phyloP scores from a whole-genome alignment of 1,140 invertebrate genomes.

The Drosophila tani region DNA sequence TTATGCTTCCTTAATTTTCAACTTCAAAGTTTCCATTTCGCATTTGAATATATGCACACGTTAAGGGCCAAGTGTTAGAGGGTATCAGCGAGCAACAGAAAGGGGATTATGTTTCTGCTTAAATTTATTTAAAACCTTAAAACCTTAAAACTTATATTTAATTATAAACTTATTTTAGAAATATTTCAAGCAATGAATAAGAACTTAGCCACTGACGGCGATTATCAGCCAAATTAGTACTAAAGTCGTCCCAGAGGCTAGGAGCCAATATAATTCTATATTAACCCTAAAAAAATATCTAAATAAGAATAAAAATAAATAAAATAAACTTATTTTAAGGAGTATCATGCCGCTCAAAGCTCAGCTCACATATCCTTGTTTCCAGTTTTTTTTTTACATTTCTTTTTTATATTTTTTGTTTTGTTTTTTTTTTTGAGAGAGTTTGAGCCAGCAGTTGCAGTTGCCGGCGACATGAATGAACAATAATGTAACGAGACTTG shows the following conservation, averaged over 20 bases:
- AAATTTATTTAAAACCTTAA: no score
- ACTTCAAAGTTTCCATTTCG: conserved; percentile 39
- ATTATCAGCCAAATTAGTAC: no score
- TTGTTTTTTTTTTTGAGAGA: neutral
- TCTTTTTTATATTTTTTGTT: neutral
- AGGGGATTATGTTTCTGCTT: neutral
- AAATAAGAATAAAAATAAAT: no score
- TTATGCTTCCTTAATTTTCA: conserved; percentile 37
- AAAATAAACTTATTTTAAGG: neutral
- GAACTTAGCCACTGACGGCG: no score
- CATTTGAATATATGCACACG: conserved; percentile 30
- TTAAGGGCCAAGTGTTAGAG: conserved; percentile 11
- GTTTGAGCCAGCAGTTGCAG: conserved; percentile 40
- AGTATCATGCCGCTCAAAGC: neutral
- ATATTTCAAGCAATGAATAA: no score
- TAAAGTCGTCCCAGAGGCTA: no score
- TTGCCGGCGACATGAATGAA: conserved; percentile 32
- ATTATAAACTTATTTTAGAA: no score
- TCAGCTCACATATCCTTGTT: neutral
- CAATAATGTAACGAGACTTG: conserved; percentile 56
- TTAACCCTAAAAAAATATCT: no score
- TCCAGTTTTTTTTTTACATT: neutral
- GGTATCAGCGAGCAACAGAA: neutral
- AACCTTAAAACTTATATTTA: no score
- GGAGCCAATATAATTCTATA: no score